phyloP scores from a whole-genome alignment of 1,140 invertebrate species.

The Pogonomyrmex barbatus region DNA sequence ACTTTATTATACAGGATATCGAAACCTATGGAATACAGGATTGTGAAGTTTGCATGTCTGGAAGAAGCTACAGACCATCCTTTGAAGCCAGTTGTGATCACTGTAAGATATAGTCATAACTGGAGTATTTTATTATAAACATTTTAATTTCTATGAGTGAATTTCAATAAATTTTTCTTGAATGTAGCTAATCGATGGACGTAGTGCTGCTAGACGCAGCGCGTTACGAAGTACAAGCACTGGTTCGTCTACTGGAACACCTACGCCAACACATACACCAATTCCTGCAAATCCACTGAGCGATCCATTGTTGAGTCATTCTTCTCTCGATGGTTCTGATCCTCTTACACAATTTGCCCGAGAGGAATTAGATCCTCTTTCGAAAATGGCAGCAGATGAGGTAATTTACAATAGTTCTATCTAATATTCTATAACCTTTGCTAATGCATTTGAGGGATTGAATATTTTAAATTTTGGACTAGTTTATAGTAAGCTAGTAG shows the following conservation, averaged over 20 bases:
- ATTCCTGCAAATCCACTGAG: slow-evolving; percentile 87
- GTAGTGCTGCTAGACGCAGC: slow-evolving; percentile 83
- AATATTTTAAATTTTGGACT: too few relatives aligned
- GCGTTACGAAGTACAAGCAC: slow-evolving; percentile 84
- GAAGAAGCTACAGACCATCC: slow-evolving; percentile 80
- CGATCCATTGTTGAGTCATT: slow-evolving; percentile 80
- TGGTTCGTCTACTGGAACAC: slow-evolving; percentile 85
- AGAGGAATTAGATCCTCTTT: slow-evolving; percentile 89
- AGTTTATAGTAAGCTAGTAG: too few relatives aligned
- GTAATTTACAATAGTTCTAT: slow-evolving; percentile 77
- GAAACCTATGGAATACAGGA: slow-evolving; percentile 71
- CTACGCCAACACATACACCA: slow-evolving; percentile 84
- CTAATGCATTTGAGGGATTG: slow-evolving; percentile 32
- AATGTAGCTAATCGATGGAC: slow-evolving; percentile 85
- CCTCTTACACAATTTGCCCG: slow-evolving; percentile 90
- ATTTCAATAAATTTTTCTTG: slow-evolving; percentile 15
- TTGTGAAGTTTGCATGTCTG: slow-evolving; percentile 66
- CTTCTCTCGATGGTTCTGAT: slow-evolving; percentile 90
- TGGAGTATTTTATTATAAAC: slow-evolving; percentile 6
- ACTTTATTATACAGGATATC: slow-evolving; percentile 73
- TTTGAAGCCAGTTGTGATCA: slow-evolving; percentile 86
- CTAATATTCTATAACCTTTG: slow-evolving; percentile 48
- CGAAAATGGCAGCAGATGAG: slow-evolving; percentile 88
- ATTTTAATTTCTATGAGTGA: slow-evolving; percentile 3
- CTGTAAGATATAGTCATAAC: slow-evolving; percentile 76